phyloP scores from a whole-genome alignment of 2,888 invertebrate species.

The Nomada fucata region DNA sequence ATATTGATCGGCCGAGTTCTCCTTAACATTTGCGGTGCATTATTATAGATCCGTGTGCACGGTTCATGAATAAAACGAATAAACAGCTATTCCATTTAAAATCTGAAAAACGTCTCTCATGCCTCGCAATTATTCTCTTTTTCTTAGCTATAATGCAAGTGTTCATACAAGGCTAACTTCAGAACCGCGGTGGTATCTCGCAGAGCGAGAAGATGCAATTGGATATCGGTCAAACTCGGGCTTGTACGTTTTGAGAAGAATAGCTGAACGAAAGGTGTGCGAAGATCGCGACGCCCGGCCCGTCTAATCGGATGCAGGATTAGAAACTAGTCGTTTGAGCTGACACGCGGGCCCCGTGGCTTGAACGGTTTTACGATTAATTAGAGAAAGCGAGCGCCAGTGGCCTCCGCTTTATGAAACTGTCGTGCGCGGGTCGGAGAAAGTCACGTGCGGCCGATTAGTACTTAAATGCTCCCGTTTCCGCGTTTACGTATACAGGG shows the following conservation, averaged over 20 bases:
- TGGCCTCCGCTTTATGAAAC: slow-evolving; percentile 42
- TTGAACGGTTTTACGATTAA: slow-evolving; percentile 65
- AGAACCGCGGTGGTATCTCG: too few species aligned
- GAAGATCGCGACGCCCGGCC: slow-evolving; percentile 6
- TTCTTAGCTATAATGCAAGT: too few species aligned
- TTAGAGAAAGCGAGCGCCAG: slow-evolving; percentile 70
- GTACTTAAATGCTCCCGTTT: slow-evolving; percentile 63
- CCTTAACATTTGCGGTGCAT: too few species aligned
- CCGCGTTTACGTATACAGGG: slow-evolving; percentile 44
- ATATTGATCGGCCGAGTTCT: too few species aligned
- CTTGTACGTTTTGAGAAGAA: not conserved
- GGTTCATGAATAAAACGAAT: too few species aligned
- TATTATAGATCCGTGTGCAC: too few species aligned
- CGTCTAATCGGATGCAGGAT: slow-evolving; percentile 52
- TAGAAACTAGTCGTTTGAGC: slow-evolving; percentile 50
- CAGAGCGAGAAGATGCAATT: not conserved
- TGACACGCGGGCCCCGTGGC: slow-evolving; percentile 39
- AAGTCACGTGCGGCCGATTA: slow-evolving; percentile 73
- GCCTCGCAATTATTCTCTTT: too few species aligned
- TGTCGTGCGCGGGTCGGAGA: slow-evolving; percentile 54
- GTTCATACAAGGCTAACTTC: too few species aligned
- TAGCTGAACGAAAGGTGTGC: not conserved
- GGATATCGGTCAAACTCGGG: slow-evolving; percentile 14
- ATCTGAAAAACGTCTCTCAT: too few species aligned
- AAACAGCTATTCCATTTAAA: too few species aligned